Evolutionary conservation across 2,797 vertebrate species (phyloP).

Genomic region (Lepilemur septentrionalis): DNA sequence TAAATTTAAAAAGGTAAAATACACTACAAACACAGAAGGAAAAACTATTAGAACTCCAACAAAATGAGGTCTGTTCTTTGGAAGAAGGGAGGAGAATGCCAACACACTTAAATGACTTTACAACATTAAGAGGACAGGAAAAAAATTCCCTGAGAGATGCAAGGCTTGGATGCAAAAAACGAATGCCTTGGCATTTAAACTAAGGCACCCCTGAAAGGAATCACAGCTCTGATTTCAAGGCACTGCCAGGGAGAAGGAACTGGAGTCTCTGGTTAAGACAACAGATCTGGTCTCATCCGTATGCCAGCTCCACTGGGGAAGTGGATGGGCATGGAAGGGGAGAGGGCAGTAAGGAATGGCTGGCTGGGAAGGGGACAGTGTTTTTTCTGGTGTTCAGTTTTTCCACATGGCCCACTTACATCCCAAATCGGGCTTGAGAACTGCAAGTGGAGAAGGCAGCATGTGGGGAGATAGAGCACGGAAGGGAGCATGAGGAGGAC

Average conservation of each 20-base stretch:
- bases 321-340: neutral
- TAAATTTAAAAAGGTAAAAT: slow-evolving; percentile 69
- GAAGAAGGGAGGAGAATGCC: neutral
- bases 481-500: slow-evolving; percentile 19
- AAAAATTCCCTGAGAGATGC: neutral
- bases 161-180: slow-evolving; percentile 78
- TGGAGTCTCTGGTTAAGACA: slow-evolving; percentile 80
- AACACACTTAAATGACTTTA: neutral
- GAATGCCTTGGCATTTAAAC: slow-evolving; percentile 81
- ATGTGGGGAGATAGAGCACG: neutral
- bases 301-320: slow-evolving; percentile 49
- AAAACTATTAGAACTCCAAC: slow-evolving; percentile 67
- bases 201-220: slow-evolving; percentile 69
- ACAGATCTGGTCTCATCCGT: slow-evolving; percentile 27
- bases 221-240: slow-evolving; percentile 78
- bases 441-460: slow-evolving; percentile 46
- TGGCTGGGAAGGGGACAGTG: slow-evolving; percentile 23
- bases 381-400: slow-evolving; percentile 32
- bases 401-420: slow-evolving; percentile 26
- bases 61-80: slow-evolving; percentile 65
- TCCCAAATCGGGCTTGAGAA: neutral
- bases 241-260: slow-evolving; percentile 78
- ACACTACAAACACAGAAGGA: slow-evolving; percentile 41
- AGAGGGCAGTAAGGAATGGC: neutral
- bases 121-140: neutral